Evolutionary conservation across 2,888 invertebrate species (phyloP), one percentile per base, ranked within the genome.

Genomic region (Cryptocheilus praepositus): DNA sequence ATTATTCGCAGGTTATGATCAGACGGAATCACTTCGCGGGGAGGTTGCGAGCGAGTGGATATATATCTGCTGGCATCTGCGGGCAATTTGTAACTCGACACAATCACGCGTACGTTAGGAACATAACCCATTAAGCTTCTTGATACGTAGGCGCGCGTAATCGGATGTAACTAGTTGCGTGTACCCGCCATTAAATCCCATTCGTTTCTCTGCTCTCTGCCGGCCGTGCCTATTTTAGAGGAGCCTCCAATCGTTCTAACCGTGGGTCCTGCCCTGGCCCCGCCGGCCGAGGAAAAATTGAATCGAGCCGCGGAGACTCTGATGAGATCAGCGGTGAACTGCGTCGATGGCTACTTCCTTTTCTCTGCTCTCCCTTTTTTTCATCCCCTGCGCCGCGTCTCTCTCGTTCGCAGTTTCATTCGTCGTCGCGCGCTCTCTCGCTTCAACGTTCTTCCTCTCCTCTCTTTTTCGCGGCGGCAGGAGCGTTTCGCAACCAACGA

Each of bases 1-100:
- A 78, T 79, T 79, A 74, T 77, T 76, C 61, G 60, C n/a, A 57
- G 67, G 65, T 71, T 71, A 65, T 52, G 71, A 77, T 73, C 71
- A 61, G 71, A 67, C 59, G 61, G 62, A 65, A 78, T 76, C 71
- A 52, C 60, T 64, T 44, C 55, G 65, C 28, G 46, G 22, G 59
- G 56, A 28, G 56, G 36, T 60, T 65, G 58, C 49, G 49, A 22
- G 44, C 49, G 36, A 36, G 21, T 49, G 59, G 18, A 4, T 36
- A 13, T 36, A 13, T n/a, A 52, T n/a, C 36, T 44, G 43, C 15
- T 21, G 21, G 63, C 46, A 57, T 74, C 70, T 64, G 22, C 57
- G 28, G 46, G 46, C 68, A 76, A 74, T 76, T 76, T 71, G 61
- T 66, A 64, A 76, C 28, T 60, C 71, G 52, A 60, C 56, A 19